phyloP scores from a whole-genome alignment of 2,797 vertebrate genomes.

The Siniperca scherzeri region DNA sequence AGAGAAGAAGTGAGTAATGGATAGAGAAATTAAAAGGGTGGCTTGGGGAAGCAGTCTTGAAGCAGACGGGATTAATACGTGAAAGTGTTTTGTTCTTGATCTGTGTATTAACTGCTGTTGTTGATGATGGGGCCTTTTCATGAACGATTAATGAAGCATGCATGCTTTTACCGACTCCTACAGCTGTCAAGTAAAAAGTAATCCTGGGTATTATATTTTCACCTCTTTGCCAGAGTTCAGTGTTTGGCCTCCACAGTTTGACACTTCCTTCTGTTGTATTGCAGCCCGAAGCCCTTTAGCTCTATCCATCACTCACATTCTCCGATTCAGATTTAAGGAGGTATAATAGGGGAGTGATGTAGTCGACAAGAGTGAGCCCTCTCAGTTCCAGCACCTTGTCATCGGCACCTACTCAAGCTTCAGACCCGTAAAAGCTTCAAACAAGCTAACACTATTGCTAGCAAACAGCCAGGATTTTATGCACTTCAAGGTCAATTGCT shows the following conservation, averaged over 20 bases:
- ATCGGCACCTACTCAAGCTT: slow-evolving; percentile 71
- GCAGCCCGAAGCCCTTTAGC: slow-evolving; percentile 44
- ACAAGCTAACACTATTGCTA: slow-evolving; percentile 58
- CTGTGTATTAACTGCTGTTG: slow-evolving; percentile 13
- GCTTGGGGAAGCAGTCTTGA: background rate
- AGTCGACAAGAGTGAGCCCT: slow-evolving; percentile 51
- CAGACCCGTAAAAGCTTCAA: slow-evolving; percentile 64
- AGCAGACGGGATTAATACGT: background rate
- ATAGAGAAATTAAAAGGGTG: slow-evolving; percentile 17
- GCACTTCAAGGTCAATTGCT: slow-evolving; percentile 70
- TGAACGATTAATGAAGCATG: background rate
- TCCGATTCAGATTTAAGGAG: slow-evolving; percentile 47
- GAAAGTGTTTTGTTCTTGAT: background rate
- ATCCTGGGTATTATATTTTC: slow-evolving; percentile 32
- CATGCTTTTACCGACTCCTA: slow-evolving; percentile 1
- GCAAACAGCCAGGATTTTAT: slow-evolving; percentile 69
- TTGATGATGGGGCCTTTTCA: slow-evolving; percentile 15
- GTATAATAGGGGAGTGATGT: slow-evolving; percentile 48
- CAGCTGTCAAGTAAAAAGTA: slow-evolving; percentile 25
- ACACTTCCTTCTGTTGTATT: slow-evolving; percentile 63
- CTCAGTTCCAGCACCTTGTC: slow-evolving; percentile 72
- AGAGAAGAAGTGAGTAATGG: slow-evolving; percentile 38
- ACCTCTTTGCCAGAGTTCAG: slow-evolving; percentile 37
- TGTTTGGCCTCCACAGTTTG: slow-evolving; percentile 47
- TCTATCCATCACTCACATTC: slow-evolving; percentile 55